Evolutionary conservation across 2,797 vertebrate genomes (phyloP), one percentile per base, ranked within the genome.

Genomic region (Eleutherodactylus coqui): DNA sequence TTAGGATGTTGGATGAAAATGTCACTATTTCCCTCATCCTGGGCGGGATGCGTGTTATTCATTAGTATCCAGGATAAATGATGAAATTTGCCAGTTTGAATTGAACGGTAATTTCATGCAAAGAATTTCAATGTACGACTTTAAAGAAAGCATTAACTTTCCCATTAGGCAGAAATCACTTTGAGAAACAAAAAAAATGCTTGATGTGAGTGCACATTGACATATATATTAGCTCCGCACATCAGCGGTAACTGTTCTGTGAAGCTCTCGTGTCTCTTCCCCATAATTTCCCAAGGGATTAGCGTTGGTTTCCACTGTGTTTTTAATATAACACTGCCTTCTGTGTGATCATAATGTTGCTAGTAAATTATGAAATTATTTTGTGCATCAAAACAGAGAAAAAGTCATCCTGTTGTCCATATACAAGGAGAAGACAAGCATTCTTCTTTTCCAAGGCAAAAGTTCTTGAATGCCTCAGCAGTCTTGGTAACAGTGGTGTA

Each of bases 121-220:
- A 14, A 43, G 69, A 43, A 41, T 72, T 38, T n/a, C 69, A 21
- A 72, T 72, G 69, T 72, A 72, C 43, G 21, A 72, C 69, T 16
- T 24, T 72, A 43, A 41, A 13, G 36, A 43, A 13, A 43, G 16
- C 69, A 72, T 72, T 72, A 43, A 38, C 38, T 21, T 21, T 72
- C 69, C 69, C 69, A 72, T 72, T 72, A 72, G 69, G 38, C 69
- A 72, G 73, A 34, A 72, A 72, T 72, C 69, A 72, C 69, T 72
- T n/a, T n/a, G 21, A 72, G 69, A 21, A 36, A 67, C 32, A 64
- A 34, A 67, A 53, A 60, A 43, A n/a, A 17, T 21, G 19, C 67
- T 70, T 24, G 67, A 70, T 70, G 67, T 41, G 67, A 70, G 67
- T 4, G 34, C 67, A 70, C 36, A 70, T 17, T 70, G 67, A 70